A percentile compares a stretch with the other conserved stretches of the same genome.
phyloP scores from a whole-genome alignment of 2,888 invertebrate species.

The Xylota sylvarum region DNA sequence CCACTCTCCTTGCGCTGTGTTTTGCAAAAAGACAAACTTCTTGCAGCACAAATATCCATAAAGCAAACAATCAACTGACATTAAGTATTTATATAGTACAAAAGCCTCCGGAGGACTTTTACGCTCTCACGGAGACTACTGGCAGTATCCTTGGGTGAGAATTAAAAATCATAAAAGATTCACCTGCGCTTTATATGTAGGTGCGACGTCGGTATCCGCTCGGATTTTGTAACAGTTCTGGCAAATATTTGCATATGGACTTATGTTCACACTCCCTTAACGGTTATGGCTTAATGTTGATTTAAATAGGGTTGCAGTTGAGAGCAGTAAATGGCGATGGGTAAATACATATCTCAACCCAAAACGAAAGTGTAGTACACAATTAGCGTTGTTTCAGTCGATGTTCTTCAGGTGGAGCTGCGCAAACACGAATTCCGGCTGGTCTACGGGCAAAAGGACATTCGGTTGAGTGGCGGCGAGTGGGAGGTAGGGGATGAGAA shows the following conservation, averaged over 20 bases:
- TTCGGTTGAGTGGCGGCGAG: constrained; percentile 20
- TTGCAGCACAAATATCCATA: constrained; percentile 58
- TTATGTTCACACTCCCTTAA: constrained; percentile 67
- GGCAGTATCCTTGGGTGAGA: constrained; percentile 47
- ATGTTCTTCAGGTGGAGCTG: constrained; percentile 48
- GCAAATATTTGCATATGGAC: constrained; percentile 72
- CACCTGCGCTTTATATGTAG: constrained; percentile 42
- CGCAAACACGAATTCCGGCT: constrained; percentile 40
- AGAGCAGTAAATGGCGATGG: constrained; percentile 24
- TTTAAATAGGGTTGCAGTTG: constrained; percentile 59
- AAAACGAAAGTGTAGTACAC: constrained; percentile 28
- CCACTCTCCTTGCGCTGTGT: constrained; percentile 3
- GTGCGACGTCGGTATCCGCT: constrained; percentile 14
- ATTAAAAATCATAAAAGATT: constrained; percentile 62
- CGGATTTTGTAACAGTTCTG: constrained; percentile 52
- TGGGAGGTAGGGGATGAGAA: neutral
- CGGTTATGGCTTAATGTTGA: constrained; percentile 68
- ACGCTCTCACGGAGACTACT: constrained; percentile 15
- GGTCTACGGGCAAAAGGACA: constrained; percentile 46
- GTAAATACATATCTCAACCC: constrained; percentile 16
- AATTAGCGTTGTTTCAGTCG: constrained; percentile 35
- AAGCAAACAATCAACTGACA: constrained; percentile 64
- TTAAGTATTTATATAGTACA: constrained; percentile 65
- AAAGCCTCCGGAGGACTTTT: constrained; percentile 57
- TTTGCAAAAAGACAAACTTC: constrained; percentile 26